Conservation (phyloP, 2,888 invertebrate genomes). For the Lingula anatina region DNA sequence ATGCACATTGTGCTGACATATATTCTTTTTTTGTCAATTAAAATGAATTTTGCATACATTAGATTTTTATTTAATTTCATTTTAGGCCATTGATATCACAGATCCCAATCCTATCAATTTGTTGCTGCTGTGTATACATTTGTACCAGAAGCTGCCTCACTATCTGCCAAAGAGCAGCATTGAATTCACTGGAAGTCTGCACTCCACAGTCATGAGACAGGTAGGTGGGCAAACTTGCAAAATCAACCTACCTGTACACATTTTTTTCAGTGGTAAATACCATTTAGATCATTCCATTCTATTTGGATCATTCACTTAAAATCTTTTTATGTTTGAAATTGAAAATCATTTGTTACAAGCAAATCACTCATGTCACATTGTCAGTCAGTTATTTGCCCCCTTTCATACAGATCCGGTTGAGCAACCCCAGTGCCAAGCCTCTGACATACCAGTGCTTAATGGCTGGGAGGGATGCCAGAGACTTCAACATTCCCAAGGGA, state of each 20-base stretch:
- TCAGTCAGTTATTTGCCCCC: constrained; percentile 1
- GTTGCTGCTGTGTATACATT: constrained; percentile 41
- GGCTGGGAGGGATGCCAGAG: constrained; percentile 43
- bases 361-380: too few species aligned
- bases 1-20: too few species aligned
- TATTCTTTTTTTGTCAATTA: too few species aligned
- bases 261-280: too few species aligned
- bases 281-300: too few species aligned
- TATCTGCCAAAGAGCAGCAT: constrained; percentile 46
- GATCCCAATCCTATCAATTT: constrained; percentile 50
- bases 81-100: constrained; percentile 52
- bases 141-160: constrained; percentile 46
- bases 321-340: too few species aligned
- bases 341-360: too few species aligned
- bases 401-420: constrained; percentile 39
- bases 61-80: too few species aligned
- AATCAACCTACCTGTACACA: too few species aligned
- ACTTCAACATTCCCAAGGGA: constrained; percentile 47
- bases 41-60: too few species aligned
- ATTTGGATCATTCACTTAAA: too few species aligned
- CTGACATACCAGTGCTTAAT: constrained; percentile 45
- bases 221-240: constrained; percentile 15
- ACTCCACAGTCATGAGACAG: constrained; percentile 41
- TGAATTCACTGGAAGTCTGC: constrained; percentile 45
- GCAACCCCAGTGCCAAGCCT: constrained; percentile 46